Base-by-base conservation (phyloP, 2,888 invertebrate genomes). In the Sarcophaga rosellei region DNA sequence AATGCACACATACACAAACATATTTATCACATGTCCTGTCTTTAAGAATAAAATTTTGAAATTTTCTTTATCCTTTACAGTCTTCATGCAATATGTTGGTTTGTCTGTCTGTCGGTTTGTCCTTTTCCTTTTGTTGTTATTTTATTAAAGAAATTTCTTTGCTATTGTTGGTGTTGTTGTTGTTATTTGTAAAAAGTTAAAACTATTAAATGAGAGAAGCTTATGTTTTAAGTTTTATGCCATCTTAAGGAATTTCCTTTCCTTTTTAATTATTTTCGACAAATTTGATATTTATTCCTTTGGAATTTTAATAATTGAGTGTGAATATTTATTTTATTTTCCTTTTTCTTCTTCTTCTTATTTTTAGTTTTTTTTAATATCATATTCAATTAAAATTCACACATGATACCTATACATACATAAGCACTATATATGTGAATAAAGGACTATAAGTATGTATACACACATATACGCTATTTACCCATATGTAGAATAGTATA, bases 271-370 rank as follows among this genome's bases (percentile, higher is more conserved):
- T 86, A 86, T 84, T 84, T 84, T 86, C 84, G 78, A 84, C 86
- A 86, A 86, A 86, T 86, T 86, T 86, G 83, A 57, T 84, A 86
- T 86, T 86, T 81, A 86, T 84, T 89, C 84, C 77, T 80, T 73
- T 69, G 91, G 91, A 89, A 91, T 91, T 91, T 90, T 90, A 35
- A 89, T 91, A 91, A 91, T 91, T 90, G 90, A 91, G 90, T 91
- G 91, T 90, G 90, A 90, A 91, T 90, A 89, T 89, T 90, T 90
- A 77, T 65, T 76, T 53, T 77, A 23, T 25, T 63, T 66, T 21
- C 17, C 3, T 68, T 17, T n/a, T 44, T n/a, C 3, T 44, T 66
- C 1, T 45, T 66, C 17, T 66, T 17, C 3, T 44, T n/a, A 1
- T 44, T 45, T 11, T 17, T 15, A 2, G 21, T 53, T 53, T 78